phyloP scores from a whole-genome alignment of 2,113 vertebrate species.

The Sylvietta virens region DNA sequence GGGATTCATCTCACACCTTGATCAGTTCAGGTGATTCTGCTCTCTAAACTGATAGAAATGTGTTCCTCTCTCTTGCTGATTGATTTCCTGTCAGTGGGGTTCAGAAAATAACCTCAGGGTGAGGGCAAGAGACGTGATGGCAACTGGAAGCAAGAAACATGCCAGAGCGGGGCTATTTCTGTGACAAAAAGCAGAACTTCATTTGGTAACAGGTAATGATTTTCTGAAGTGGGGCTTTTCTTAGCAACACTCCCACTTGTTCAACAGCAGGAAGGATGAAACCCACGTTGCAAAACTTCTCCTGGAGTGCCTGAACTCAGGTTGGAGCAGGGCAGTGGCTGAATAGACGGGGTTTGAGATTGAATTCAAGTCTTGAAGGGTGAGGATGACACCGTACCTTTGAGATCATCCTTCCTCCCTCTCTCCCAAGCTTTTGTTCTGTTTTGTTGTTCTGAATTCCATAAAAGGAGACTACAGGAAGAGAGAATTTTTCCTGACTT shows the following conservation, averaged over 20 bases:
- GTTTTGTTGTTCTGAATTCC: background rate
- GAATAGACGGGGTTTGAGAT: background rate
- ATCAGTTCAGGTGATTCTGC: background rate
- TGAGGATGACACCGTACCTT: background rate
- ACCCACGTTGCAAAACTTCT: background rate
- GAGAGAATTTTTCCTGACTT: background rate
- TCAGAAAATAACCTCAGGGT: background rate
- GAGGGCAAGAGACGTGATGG: background rate
- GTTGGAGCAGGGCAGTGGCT: background rate
- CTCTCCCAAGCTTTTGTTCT: background rate
- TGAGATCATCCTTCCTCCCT: background rate
- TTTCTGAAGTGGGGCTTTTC: background rate
- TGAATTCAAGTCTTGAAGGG: background rate
- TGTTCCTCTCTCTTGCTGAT: background rate
- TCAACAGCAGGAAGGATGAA: background rate
- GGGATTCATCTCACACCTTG: background rate
- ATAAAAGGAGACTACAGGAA: constrained; percentile 39
- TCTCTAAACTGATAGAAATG: background rate
- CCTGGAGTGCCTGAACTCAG: background rate
- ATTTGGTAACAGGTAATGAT: background rate
- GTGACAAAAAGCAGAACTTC: background rate
- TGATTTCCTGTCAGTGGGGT: background rate
- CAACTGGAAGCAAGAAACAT: background rate
- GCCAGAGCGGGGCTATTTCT: background rate
- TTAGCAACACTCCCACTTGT: background rate